These are phyloP conservation scores for Antrozous pallidus DNA, from an alignment of 2,797 vertebrate genomes.

Conservation along the genomic window DNA sequence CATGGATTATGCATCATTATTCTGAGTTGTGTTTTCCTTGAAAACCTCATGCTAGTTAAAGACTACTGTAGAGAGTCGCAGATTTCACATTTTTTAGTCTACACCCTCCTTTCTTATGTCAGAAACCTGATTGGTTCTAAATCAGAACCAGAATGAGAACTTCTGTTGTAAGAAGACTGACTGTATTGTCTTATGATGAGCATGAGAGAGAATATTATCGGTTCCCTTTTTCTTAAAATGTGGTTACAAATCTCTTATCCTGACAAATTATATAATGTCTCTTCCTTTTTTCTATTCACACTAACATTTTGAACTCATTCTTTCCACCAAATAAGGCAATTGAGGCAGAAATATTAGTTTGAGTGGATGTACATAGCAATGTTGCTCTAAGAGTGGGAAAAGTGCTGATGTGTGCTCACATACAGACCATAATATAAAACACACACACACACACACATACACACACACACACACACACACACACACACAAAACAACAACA, in stretches of 20 bases:
- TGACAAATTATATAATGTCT: not conserved
- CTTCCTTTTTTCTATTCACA: not conserved
- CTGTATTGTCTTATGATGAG: not conserved
- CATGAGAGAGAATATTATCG: not conserved
- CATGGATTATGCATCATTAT: not conserved
- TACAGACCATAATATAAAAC: not conserved
- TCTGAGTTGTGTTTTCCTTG: not conserved
- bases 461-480: no score
- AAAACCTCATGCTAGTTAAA: not conserved
- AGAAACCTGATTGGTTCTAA: constrained; percentile 13
- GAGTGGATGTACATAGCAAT: not conserved
- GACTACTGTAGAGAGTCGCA: not conserved
- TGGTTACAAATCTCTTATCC: constrained; percentile 8
- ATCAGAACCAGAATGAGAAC: not conserved
- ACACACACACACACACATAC: no score
- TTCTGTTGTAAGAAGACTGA: not conserved
- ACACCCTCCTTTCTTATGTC: not conserved
- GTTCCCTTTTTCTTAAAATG: not conserved
- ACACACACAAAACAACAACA: no score
- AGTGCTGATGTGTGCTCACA: not conserved
- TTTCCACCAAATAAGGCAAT: not conserved
- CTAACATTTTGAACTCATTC: not conserved
- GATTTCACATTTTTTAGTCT: not conserved
- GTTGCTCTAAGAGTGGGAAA: not conserved
- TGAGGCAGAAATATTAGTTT: not conserved